Evolutionary conservation across 1,140 invertebrate species (phyloP), one percentile per base, ranked within the genome.

Genomic region (Tigriopus japonicus): DNA sequence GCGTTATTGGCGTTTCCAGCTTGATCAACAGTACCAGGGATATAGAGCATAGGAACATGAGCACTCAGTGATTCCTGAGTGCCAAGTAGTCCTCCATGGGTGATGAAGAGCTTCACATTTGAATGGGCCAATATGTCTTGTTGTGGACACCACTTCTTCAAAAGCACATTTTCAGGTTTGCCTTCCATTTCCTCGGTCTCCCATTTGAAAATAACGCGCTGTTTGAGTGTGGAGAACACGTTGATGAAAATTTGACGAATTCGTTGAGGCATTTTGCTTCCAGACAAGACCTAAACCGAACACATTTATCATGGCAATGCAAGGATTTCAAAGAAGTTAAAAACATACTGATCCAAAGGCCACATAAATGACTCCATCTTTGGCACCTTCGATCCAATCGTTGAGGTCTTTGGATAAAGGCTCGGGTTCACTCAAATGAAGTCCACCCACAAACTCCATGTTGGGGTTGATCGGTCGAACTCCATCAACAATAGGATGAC

Each of bases 51-150:
- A 6, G 45, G 45, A 43, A 49, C 12, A 10, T 15, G n/a, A 49
- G 2, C 6, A 21, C 21, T 17, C n/a, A 35, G 9, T 3, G 28
- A 3, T 28, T 60, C 58, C 23, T 60, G 42, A 52, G 19, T 15
- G 58, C 58, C 43, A 1, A 17, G 42, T 9, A 19, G 12, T 45
- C 58, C 58, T 23, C 58, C 58, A 51, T 60, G 58, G 28, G 58
- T 51, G 14, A 60, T 60, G 40, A 60, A 60, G n/a, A 60, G 42
- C 58, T 19, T 53, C 3, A 60, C 23, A 45, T 60, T 60, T 1
- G 58, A 41, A 60, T 60, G 58, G 19, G 58, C 41, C 40, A 60
- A 28, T 1, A 60, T 53, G 9, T 60, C 58, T 42, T 52, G 17
- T 42, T 58, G 41, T 42, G 41, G 41, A 40, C 15, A 35, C 56